These are phyloP conservation scores for Girardinichthys multiradiatus DNA, from an alignment of 2,113 vertebrate genomes.

Conservation along the genomic window DNA sequence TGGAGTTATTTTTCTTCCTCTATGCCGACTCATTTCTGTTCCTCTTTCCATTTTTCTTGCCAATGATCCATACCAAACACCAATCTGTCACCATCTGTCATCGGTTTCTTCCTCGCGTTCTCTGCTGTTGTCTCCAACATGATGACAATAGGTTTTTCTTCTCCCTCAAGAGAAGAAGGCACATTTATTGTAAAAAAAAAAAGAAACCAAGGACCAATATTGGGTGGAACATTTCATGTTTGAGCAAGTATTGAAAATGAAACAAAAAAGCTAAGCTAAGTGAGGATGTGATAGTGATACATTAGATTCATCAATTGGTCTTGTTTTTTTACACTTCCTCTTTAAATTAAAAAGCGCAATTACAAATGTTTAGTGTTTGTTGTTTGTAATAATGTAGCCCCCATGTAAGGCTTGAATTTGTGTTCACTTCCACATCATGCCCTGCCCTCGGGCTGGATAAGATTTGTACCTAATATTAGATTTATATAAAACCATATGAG, in stretches of 20 bases:
- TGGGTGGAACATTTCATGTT: neutral
- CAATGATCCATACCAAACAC: slow-evolving; percentile 29
- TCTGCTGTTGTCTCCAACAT: neutral
- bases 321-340: neutral
- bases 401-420: neutral
- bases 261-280: slow-evolving; percentile 8
- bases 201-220: neutral
- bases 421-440: neutral
- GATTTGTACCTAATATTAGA: too few species aligned
- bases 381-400: neutral
- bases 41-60: neutral
- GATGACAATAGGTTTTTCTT: slow-evolving; percentile 7
- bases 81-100: slow-evolving; percentile 25
- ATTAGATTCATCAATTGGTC: slow-evolving; percentile 27
- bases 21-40: neutral
- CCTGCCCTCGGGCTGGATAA: too few species aligned
- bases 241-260: neutral
- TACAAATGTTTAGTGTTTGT: neutral
- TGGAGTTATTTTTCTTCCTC: neutral
- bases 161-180: slow-evolving; percentile 9
- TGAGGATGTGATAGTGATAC: slow-evolving; percentile 20
- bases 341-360: neutral
- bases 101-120: slow-evolving; percentile 2
- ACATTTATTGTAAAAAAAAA: slow-evolving; percentile 31
- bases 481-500: neutral